Evolutionary conservation across 2,113 vertebrate genomes (phyloP).

Genomic region (Rousettus leschenaultii): DNA sequence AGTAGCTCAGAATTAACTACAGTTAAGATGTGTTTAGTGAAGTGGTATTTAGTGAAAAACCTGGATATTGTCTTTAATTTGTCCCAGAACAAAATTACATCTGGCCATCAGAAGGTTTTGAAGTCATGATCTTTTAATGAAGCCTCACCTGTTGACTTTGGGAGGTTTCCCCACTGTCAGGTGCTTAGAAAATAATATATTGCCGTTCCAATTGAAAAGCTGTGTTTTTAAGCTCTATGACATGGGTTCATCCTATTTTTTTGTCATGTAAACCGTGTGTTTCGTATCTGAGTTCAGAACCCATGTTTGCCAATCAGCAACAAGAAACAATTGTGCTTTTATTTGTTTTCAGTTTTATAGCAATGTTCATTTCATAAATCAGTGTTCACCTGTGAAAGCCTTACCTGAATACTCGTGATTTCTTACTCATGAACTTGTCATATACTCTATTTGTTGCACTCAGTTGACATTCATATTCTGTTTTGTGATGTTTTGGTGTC

Average conservation of each 20-base stretch:
- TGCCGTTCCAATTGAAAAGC: background rate
- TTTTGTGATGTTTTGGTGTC: conserved; percentile 20
- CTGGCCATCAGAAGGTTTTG: background rate
- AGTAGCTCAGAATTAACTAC: background rate
- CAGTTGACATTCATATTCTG: conserved; percentile 19
- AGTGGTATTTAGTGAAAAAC: background rate
- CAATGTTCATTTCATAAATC: background rate
- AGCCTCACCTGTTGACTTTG: conserved; percentile 30
- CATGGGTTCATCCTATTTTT: conserved; percentile 23
- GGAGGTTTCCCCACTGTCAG: background rate
- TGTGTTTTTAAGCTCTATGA: background rate
- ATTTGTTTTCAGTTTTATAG: background rate
- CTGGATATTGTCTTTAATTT: conserved; percentile 23
- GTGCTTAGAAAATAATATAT: conserved; percentile 27
- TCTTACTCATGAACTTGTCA: conserved; percentile 11
- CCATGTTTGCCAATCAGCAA: conserved; percentile 22
- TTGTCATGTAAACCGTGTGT: background rate
- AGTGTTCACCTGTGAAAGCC: background rate
- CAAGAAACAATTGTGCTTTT: background rate
- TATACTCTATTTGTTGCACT: background rate
- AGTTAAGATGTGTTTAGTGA: background rate
- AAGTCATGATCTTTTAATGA: background rate
- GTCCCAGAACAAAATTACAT: background rate
- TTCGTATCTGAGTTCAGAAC: conserved; percentile 2
- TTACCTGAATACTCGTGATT: background rate